These are phyloP conservation scores for Percopsis omiscomaycus DNA, from an alignment of 2,797 vertebrate genomes.

Conservation along the genomic window DNA sequence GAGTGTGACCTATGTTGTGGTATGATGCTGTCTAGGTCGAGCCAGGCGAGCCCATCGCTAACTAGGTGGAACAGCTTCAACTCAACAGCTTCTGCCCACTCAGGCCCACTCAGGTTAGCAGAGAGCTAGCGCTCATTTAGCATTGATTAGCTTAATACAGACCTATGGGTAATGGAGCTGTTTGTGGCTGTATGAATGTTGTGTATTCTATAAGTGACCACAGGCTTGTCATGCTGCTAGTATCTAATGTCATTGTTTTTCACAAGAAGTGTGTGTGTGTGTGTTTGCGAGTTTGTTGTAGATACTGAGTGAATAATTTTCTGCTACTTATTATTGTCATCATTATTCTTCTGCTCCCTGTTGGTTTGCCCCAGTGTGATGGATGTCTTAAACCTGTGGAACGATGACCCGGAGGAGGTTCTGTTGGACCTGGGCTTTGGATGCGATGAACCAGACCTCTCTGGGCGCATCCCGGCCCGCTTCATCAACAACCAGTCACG, in stretches of 20 bases:
- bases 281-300: not conserved
- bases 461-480: slow-evolving; percentile 83
- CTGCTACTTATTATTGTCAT: not conserved
- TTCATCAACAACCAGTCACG: slow-evolving; percentile 85
- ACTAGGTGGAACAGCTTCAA: slow-evolving; percentile 74
- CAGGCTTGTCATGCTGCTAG: no score
- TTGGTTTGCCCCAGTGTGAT: slow-evolving; percentile 57
- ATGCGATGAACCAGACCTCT: slow-evolving; percentile 84
- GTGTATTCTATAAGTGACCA: no score
- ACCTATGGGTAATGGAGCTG: no score
- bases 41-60: slow-evolving; percentile 57
- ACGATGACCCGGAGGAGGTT: slow-evolving; percentile 88
- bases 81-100: slow-evolving; percentile 57
- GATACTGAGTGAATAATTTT: not conserved
- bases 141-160: not conserved
- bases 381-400: slow-evolving; percentile 82
- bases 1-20: not conserved
- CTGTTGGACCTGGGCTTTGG: slow-evolving; percentile 92
- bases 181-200: no score
- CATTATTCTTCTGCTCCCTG: not conserved
- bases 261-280: no score
- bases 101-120: slow-evolving; percentile 74
- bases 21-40: slow-evolving; percentile 43
- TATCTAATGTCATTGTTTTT: no score
- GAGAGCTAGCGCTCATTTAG: not conserved